Base-by-base conservation (phyloP, 1,140 invertebrate species). In the Lordiphosa mommai region DNA sequence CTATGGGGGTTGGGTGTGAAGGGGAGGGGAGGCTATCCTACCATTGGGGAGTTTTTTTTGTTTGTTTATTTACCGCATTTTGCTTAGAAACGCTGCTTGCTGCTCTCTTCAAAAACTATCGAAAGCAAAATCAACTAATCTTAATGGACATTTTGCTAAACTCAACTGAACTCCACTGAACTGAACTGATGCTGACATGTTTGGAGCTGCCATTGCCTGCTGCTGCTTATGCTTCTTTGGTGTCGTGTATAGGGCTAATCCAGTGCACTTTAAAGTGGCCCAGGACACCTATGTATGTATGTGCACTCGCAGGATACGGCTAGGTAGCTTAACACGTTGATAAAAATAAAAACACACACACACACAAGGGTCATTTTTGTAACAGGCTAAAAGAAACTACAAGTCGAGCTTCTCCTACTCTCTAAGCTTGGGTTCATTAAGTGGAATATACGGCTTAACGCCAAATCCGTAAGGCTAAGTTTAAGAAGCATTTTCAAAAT, bases 91-190 rank as follows among this genome's bases (percentile, higher is more conserved):
- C 64, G 61, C 48, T 64, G 46, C 48, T 16, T n/a, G 13, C n/a
- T 2, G 10, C 17, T 17, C 9, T 10, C 37, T 2, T 10, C 37
- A 33, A 46, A 71, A 82, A 74, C 66, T 74, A 82, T 80, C 76
- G 76, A 71, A 76, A 57, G 58, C 71, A 80, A 80, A 80, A 82
- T 80, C 76, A 82, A 80, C 76, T 82, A 80, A 80, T 74, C 76
- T 76, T 80, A 80, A 80, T 80, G 76, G 76, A 82, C 76, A 76
- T 69, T 80, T 71, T 70, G 68, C 48, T 64, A 23, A 23, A 23
- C 29, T 52, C 37, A 52, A 61, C 63, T 59, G 60, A 63, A 13
- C 14, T 10, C 20, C 52, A 52, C 37, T 7, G 20, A 14, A 41
- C 12, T 57, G 38, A 72, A 64, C 70, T 80, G 74, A 79, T 56